Evolutionary conservation across 2,888 invertebrate species (phyloP).

Genomic region (Apamea anceps): DNA sequence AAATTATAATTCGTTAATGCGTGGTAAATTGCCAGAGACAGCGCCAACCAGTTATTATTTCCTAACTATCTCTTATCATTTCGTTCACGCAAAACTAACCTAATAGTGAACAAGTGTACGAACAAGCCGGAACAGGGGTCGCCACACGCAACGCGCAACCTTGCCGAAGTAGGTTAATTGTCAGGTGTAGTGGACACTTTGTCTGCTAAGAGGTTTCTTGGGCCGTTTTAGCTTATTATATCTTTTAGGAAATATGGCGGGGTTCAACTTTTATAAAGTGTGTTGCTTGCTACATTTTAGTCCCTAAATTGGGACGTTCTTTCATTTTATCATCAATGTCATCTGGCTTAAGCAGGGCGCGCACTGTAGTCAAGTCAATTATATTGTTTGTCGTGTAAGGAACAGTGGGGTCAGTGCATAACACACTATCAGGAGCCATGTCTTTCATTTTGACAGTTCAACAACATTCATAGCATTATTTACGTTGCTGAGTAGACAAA

Average conservation of each 20-base stretch:
- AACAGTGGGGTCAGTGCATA: not conserved
- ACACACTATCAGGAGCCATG: too few relatives aligned
- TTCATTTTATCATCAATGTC: constrained; percentile 2
- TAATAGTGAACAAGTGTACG: constrained; percentile 29
- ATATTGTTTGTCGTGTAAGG: not conserved
- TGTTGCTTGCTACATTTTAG: constrained; percentile 19
- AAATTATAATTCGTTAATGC: not conserved
- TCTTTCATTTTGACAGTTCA: too few relatives aligned
- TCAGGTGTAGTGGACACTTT: constrained; percentile 66
- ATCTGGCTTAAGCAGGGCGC: not conserved
- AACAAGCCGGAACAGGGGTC: constrained; percentile 52
- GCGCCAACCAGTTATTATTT: constrained; percentile 16
- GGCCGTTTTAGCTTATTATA: constrained; percentile 55
- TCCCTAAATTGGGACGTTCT: not conserved
- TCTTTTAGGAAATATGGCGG: constrained; percentile 46
- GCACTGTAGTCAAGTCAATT: too few relatives aligned
- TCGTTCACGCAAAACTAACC: constrained; percentile 29
- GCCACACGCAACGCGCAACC: constrained; percentile 60
- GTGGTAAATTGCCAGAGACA: constrained; percentile 18
- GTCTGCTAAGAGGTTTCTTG: constrained; percentile 59
- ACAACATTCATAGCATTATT: too few relatives aligned
- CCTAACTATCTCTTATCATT: constrained; percentile 15
- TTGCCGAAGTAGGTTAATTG: constrained; percentile 65
- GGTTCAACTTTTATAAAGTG: constrained; percentile 16
- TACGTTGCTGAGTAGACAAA: too few relatives aligned